phyloP scores from a whole-genome alignment of 2,888 invertebrate species.

The Stramonita haemastoma region DNA sequence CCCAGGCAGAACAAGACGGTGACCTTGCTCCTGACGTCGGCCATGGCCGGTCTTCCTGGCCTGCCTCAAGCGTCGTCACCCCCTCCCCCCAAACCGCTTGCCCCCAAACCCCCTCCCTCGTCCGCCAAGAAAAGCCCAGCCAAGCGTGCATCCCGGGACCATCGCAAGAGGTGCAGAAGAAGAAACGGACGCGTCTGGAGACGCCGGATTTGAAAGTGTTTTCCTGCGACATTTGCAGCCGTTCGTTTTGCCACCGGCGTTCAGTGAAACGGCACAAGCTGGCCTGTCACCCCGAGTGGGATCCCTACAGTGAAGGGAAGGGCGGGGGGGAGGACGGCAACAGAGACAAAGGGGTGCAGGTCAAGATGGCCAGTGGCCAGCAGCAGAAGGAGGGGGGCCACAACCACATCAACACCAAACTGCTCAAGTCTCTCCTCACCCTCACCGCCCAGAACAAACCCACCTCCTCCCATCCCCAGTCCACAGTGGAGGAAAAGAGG shows the following conservation, averaged over 20 bases:
- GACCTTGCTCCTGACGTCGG: background rate
- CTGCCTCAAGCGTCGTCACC: background rate
- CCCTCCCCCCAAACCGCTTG: background rate
- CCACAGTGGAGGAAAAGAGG: background rate
- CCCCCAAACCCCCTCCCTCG: background rate
- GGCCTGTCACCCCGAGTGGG: constrained; percentile 45
- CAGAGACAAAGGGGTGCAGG: background rate
- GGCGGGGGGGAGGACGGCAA: constrained; percentile 47
- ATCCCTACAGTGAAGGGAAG: constrained; percentile 49
- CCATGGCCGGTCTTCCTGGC: background rate
- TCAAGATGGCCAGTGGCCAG: background rate
- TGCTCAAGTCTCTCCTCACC: constrained; percentile 18
- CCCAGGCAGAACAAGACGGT: background rate
- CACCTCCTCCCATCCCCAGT: background rate
- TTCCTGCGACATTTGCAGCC: constrained; percentile 37
- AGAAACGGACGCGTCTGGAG: constrained; percentile 23
- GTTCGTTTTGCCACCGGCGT: constrained; percentile 53
- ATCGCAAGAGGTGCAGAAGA: background rate
- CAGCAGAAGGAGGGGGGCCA: constrained; percentile 7
- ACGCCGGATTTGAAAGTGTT: constrained; percentile 15
- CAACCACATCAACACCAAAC: constrained; percentile 51
- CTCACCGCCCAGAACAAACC: background rate
- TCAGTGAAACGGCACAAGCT: constrained; percentile 53
- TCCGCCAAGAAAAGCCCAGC: background rate
- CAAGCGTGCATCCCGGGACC: background rate